Conservation (phyloP, 2,888 invertebrate species). For the Drosophila engyochracea region DNA sequence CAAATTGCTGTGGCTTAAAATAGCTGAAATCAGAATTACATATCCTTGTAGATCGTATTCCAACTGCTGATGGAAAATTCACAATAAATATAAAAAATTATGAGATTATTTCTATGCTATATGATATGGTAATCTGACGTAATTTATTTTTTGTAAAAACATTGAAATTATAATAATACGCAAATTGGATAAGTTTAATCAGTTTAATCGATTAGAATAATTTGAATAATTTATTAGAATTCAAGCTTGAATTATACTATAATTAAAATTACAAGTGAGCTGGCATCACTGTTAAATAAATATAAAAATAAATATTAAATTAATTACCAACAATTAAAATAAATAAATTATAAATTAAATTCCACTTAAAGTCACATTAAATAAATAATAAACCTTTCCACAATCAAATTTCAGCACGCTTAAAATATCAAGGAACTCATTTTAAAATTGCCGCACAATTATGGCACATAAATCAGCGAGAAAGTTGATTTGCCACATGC, state of each 20-base stretch:
- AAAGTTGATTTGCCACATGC: background rate
- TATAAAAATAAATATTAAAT: no score
- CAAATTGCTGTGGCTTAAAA: background rate
- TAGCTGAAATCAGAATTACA: background rate
- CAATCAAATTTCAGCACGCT: background rate
- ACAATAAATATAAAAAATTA: no score
- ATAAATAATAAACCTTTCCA: background rate
- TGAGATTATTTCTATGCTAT: no score
- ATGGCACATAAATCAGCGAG: background rate
- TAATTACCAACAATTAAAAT: background rate
- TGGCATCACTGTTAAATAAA: background rate
- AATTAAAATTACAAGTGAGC: no score
- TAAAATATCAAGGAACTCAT: background rate
- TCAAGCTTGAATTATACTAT: no score
- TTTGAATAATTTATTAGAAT: no score
- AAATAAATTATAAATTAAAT: background rate
- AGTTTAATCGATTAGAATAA: no score
- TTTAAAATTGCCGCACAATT: background rate
- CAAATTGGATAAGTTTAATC: no score
- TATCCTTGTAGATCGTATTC: background rate
- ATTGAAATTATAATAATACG: no score
- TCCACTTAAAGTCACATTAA: background rate
- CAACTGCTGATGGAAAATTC: background rate
- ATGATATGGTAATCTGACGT: no score
- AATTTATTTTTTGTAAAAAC: no score